Percentiles rank a stretch among this genome's conserved stretches.
Evolutionary conservation across 2,113 vertebrate species (phyloP).

Genomic region (Odontophorus gujanensis): DNA sequence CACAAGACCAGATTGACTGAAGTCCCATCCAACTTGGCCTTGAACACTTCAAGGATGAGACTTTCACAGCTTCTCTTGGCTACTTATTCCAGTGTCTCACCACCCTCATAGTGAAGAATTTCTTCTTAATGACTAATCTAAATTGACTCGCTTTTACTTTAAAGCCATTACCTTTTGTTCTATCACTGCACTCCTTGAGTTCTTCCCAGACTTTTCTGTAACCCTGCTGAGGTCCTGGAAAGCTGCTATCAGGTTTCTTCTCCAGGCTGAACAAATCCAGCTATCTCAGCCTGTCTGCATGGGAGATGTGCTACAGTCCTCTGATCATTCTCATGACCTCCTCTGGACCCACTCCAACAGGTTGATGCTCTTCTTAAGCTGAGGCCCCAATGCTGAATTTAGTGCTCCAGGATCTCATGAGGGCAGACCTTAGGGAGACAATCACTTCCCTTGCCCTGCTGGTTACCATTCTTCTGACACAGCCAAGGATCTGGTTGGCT

Average conservation of each 20-base stretch:
- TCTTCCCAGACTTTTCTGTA: background rate
- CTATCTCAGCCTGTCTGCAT: background rate
- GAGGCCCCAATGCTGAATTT: background rate
- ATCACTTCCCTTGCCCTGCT: too few species aligned
- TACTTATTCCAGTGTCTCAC: too few species aligned
- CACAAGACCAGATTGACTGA: background rate
- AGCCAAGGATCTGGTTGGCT: too few species aligned
- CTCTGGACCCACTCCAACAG: background rate
- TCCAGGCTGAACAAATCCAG: background rate
- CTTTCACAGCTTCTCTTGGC: background rate
- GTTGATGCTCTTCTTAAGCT: background rate
- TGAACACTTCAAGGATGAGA: background rate
- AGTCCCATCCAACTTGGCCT: too few species aligned
- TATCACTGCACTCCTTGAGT: background rate
- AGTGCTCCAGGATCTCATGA: background rate
- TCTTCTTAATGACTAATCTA: background rate
- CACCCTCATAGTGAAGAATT: background rate
- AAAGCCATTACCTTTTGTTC: background rate
- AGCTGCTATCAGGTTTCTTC: background rate
- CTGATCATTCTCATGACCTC: background rate
- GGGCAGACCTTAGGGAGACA: too few species aligned
- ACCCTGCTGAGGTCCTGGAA: background rate
- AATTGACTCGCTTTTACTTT: background rate
- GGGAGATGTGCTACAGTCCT: background rate
- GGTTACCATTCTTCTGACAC: too few species aligned